Base-by-base conservation (phyloP, 1,140 invertebrate species). In the Zaprionus tsacasi region DNA sequence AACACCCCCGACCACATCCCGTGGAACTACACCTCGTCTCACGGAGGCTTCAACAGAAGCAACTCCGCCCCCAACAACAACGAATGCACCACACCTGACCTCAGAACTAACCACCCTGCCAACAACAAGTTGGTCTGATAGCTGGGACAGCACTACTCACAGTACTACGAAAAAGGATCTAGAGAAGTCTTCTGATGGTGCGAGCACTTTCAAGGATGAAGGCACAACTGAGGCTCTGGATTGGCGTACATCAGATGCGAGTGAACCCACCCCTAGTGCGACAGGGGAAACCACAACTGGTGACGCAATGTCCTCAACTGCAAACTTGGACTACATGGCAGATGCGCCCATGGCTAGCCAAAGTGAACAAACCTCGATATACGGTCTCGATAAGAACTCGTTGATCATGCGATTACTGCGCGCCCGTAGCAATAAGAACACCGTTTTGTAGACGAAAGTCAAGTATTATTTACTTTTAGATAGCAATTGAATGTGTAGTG, bases 301-400 rank as follows among this genome's bases (percentile, higher is more conserved):
- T 15, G 25, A 36, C 4, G 45, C 66, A 6, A 57, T 36, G 12
- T 30, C 67, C 15, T 67, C 43, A 33, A 63, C 60, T 0, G 36
- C 38, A 12, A 88, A 40, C 25, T 15, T 50, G 15, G 83, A 83
- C 64, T 86, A 86, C 36, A 40, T 75, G 69, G 50, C 60, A 50
- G 80, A 88, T 55, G 82, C 80, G 33, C 40, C 60, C 11, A 11
- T 50, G 36, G 25, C 52, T 11, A 48, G 57, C 12, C 56, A 69
- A 36, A 65, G 55, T 35, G 70, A 64, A 0, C 80, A 89, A 38
- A 83, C 77, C 21, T 88, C 83, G 0, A 88, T 88, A 13, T 88
- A 88, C 12, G 83, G 83, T 1, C 68, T 89, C 7, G 81, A 78
- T 45, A 88, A 89, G 58, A 83, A 88, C 50, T 88, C 83, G 5